Evolutionary conservation across 2,797 vertebrate genomes (phyloP), one percentile per base, ranked within the genome.

Genomic region (Tiaroga cobitis): DNA sequence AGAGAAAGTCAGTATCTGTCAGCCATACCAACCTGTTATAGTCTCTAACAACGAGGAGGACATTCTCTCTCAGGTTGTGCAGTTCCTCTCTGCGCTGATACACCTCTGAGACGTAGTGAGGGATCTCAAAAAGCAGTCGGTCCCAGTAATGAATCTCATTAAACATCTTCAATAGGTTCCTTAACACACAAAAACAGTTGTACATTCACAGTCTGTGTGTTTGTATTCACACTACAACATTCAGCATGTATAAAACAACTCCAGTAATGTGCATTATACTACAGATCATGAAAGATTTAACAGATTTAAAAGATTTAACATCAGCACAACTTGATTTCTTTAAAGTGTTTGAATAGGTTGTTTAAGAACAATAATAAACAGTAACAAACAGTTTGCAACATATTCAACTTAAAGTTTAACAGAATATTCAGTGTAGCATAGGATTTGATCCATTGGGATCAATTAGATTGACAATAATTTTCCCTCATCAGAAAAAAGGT

Each of bases 131-230:
- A 26, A 92, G 93, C 26, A 96, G 92, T 32, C 91, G 92, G n/a
- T 97, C 95, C 97, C 97, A 98, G 92, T 95, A 96, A 61, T 95
- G 89, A 56, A 96, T 94, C 92, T 98, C 97, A 89, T 92, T 92
- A 86, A 97, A 96, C 82, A 97, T 88, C 69, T 92, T 93, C 87
- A 96, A 89, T 54, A 97, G 90, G 74, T 91, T 77, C 86, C 97
- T 98, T 87, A 29, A 82, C 11, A 51, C 37, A 77, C 65, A 85
- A 37, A 46, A 29, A 72, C 41, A 80, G 51, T 46, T 6, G 24
- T 18, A 21, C 41, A 21, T 32, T 54, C 51, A 29, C 56, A 49
- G 32, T 59, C 34, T 61, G 73, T 56, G 78, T 72, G 67, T 85
- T 70, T 61, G 29, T 61, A 41, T 79, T 72, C 5, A 78, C n/a